Evolutionary conservation across 2,113 vertebrate genomes (phyloP).

Genomic region (Hystrix brachyura): DNA sequence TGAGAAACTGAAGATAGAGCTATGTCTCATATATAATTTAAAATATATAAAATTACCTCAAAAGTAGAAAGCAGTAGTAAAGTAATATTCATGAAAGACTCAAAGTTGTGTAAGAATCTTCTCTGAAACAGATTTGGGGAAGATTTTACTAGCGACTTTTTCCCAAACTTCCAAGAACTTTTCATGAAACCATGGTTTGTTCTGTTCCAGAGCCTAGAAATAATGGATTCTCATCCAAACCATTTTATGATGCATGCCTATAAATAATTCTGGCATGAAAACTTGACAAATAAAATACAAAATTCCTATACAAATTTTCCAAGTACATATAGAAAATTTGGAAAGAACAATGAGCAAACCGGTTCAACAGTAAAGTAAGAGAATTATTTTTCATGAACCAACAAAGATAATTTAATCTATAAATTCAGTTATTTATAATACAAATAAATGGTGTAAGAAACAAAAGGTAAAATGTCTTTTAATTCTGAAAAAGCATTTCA

Average conservation of each 20-base stretch:
- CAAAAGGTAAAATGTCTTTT: background rate
- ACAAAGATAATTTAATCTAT: background rate
- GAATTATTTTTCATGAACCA: background rate
- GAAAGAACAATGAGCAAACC: background rate
- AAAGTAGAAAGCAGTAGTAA: conserved; percentile 4
- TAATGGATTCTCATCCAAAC: background rate
- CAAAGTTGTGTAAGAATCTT: background rate
- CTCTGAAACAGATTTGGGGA: conserved; percentile 1
- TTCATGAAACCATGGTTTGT: background rate
- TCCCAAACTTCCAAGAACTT: background rate
- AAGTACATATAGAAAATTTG: background rate
- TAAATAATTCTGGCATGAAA: conserved; percentile 36
- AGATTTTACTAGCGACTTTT: conserved; percentile 29
- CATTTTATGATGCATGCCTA: background rate
- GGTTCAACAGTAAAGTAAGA: background rate
- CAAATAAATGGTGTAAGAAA: background rate
- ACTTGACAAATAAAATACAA: conserved; percentile 3
- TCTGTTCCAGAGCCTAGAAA: background rate
- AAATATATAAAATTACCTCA: background rate
- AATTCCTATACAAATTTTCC: background rate
- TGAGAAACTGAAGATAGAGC: background rate
- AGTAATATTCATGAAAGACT: background rate
- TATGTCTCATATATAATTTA: background rate
- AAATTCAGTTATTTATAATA: background rate
- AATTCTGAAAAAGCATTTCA: background rate